Conservation (phyloP, 1,140 invertebrate genomes). For the Copidosoma floridanum region DNA sequence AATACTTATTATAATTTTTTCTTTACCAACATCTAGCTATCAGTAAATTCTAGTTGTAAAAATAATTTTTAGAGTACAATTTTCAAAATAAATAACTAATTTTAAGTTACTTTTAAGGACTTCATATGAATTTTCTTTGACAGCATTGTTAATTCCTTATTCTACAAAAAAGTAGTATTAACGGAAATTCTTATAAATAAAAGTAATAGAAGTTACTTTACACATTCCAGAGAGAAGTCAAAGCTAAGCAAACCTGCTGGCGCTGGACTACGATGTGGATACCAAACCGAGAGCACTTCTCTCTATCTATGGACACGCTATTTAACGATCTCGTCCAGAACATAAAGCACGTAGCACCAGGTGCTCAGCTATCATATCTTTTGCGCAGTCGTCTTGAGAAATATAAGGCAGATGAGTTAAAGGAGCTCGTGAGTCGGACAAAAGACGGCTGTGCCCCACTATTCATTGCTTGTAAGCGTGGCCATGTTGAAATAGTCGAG, state of each 20-base stretch:
- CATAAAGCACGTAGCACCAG: constrained; percentile 67
- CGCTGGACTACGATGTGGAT: constrained; percentile 41
- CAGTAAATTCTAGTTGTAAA: too few species aligned
- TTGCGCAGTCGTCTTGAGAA: constrained; percentile 67
- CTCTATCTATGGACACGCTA: constrained; percentile 60
- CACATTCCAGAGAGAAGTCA: constrained; percentile 9
- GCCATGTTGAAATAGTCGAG: constrained; percentile 84
- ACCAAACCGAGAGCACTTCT: constrained; percentile 42
- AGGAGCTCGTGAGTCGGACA: constrained; percentile 64
- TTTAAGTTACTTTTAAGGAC: too few species aligned
- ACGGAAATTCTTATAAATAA: too few species aligned
- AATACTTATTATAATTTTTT: too few species aligned
- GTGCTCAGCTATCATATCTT: constrained; percentile 65
- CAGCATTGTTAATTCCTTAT: too few species aligned
- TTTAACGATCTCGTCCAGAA: constrained; percentile 70
- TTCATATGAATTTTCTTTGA: too few species aligned
- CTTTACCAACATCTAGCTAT: too few species aligned
- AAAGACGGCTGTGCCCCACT: constrained; percentile 82
- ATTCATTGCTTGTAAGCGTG: constrained; percentile 82
- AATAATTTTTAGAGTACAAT: too few species aligned
- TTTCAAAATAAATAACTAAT: too few species aligned
- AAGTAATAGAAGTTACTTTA: background rate
- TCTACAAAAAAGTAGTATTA: too few species aligned
- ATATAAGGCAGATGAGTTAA: constrained; percentile 58
- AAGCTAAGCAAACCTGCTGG: constrained; percentile 3